Conservation (phyloP, 2,113 vertebrate genomes). For the Hyla sarda region DNA sequence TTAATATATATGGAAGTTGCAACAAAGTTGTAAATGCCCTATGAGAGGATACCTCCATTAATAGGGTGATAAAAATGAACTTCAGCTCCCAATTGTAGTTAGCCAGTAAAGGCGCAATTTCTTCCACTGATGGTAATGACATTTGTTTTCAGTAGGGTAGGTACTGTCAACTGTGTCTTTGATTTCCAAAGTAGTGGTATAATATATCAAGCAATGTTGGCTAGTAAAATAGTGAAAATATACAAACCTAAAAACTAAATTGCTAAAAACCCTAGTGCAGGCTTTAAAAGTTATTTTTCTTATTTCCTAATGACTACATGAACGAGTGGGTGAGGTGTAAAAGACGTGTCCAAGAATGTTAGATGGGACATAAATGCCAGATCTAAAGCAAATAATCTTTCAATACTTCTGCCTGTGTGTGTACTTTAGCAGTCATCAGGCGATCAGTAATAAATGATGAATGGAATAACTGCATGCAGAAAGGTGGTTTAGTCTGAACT, state of each 20-base stretch:
- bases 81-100: neutral
- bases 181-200: no score
- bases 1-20: no score
- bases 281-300: neutral
- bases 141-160: neutral
- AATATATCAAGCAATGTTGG: neutral
- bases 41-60: no score
- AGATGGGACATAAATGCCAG: slow-evolving; percentile 10
- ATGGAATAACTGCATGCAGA: slow-evolving; percentile 19
- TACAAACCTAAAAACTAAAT: neutral
- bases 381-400: slow-evolving; percentile 26
- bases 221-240: neutral
- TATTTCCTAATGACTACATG: neutral
- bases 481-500: slow-evolving; percentile 36
- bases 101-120: neutral
- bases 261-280: neutral
- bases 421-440: slow-evolving; percentile 33
- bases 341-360: neutral
- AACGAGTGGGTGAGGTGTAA: slow-evolving; percentile 3
- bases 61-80: neutral
- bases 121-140: neutral
- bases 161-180: neutral
- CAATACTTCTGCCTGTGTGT: slow-evolving; percentile 2
- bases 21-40: no score
- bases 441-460: slow-evolving; percentile 39